Evolutionary conservation across 2,113 vertebrate genomes (phyloP), one percentile per base, ranked within the genome.

Genomic region (Chaenogobius annularis): DNA sequence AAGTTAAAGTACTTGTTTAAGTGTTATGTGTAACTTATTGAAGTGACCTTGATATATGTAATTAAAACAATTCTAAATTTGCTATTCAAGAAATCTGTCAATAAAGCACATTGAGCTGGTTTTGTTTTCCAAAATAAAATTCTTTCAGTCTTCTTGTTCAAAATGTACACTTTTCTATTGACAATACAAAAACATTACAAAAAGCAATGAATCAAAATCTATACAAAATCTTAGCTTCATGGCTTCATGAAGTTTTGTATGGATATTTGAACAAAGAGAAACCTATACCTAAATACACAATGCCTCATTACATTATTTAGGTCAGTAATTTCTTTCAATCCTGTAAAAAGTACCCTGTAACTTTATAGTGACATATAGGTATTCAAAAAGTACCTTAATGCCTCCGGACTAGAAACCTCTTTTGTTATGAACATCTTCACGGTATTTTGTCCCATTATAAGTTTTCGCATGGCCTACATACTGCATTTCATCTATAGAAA

Each of bases 1-100:
- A 74, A 78, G 11, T 78, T 48, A 78, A 67, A 81, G 50, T 20
- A 74, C 40, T 77, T 78, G 72, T 81, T 72, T 68, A 85, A 88
- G 70, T 81, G 72, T 74, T 82, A 66, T 63, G 20, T 79, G 23
- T 86, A 77, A 88, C 77, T 84, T 84, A 81, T 83, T 84, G 19
- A 13, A 31, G 6, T 37, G 31, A 26, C 68, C 63, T 56, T 55
- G 0, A 20, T 64, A 56, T n/a, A 72, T 75, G n/a, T n/a, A n/a
- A n/a, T n/a, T n/a, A n/a, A n/a, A n/a, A n/a, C n/a, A n/a, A n/a
- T n/a, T n/a, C n/a, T n/a, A n/a, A n/a, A n/a, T n/a, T n/a, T n/a
- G n/a, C n/a, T n/a, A n/a, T n/a, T n/a, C n/a, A n/a, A n/a, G n/a
- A n/a, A 63, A 40, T 63, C 35, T 43, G 9, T 63, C 19, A 9